phyloP scores from a whole-genome alignment of 2,113 vertebrate genomes.

The Corythoichthys intestinalis region DNA sequence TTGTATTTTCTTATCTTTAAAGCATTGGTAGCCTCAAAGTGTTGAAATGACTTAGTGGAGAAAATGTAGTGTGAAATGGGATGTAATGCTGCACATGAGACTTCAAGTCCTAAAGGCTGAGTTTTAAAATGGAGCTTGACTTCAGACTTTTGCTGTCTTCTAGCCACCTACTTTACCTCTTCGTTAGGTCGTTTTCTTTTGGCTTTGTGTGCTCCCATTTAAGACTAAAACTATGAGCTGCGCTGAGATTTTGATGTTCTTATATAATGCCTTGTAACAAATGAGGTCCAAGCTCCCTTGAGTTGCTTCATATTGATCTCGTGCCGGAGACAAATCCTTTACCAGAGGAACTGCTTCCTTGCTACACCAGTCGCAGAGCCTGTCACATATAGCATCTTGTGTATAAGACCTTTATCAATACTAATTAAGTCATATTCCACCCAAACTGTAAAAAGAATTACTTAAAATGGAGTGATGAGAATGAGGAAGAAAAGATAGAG shows the following conservation, averaged over 20 bases:
- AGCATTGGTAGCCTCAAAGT: slow-evolving; percentile 23
- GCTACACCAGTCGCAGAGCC: slow-evolving; percentile 40
- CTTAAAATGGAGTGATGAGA: slow-evolving; percentile 47
- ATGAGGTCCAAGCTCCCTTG: slow-evolving; percentile 45
- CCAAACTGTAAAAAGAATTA: slow-evolving; percentile 42
- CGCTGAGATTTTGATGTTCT: slow-evolving; percentile 42
- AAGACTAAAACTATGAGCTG: slow-evolving; percentile 31
- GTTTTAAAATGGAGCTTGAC: slow-evolving; percentile 33
- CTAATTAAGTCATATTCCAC: slow-evolving; percentile 52
- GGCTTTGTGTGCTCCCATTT: slow-evolving; percentile 27
- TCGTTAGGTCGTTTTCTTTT: slow-evolving; percentile 8
- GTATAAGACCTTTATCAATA: slow-evolving; percentile 50
- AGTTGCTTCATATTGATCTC: slow-evolving; percentile 43
- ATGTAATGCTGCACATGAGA: slow-evolving; percentile 47
- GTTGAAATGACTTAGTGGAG: slow-evolving; percentile 32
- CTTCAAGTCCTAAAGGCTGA: slow-evolving; percentile 48
- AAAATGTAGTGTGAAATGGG: slow-evolving; percentile 53
- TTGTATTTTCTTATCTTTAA: not conserved
- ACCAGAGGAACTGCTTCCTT: slow-evolving; percentile 52
- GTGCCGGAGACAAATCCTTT: slow-evolving; percentile 35
- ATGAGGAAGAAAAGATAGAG: slow-evolving; percentile 29
- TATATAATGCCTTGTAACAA: slow-evolving; percentile 55
- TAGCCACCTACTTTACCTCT: slow-evolving; percentile 12
- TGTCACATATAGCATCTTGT: slow-evolving; percentile 40
- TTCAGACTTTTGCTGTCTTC: slow-evolving; percentile 25